These are phyloP conservation scores for Syngnathus scovelli DNA, from an alignment of 2,113 vertebrate genomes.

Conservation along the genomic window DNA sequence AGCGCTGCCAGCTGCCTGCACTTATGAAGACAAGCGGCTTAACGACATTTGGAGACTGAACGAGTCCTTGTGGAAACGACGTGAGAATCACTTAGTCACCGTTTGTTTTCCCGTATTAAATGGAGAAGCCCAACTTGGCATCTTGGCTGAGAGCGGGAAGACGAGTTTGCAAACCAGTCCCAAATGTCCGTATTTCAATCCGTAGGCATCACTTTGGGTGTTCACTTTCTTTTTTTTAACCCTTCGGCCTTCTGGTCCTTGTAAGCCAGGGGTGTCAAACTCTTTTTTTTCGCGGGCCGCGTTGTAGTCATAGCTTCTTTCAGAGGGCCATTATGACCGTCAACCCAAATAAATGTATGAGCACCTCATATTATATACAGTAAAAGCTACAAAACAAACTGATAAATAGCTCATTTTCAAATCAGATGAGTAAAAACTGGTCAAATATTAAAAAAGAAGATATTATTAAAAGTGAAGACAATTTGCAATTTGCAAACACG, in stretches of 20 bases:
- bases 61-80: not conserved
- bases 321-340: too few species aligned
- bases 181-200: not conserved
- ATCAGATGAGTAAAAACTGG: too few species aligned
- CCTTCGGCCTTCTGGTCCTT: not conserved
- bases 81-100: not conserved
- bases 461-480: too few species aligned
- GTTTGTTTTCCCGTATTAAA: not conserved
- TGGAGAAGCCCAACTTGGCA: not conserved
- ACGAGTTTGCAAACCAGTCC: not conserved
- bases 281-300: too few species aligned
- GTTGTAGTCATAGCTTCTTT: too few species aligned
- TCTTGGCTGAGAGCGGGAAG: not conserved
- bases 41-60: slow-evolving; percentile 2
- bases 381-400: too few species aligned
- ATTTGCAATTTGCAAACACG: too few species aligned
- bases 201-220: not conserved
- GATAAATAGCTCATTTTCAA: too few species aligned
- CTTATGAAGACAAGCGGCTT: slow-evolving; percentile 6
- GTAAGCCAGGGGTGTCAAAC: not conserved
- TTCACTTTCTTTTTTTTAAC: not conserved
- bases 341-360: too few species aligned
- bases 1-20: slow-evolving; percentile 2
- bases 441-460: too few species aligned
- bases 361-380: too few species aligned